Base-by-base conservation (phyloP, 2,113 vertebrate genomes). In the Echinops telfairi region DNA sequence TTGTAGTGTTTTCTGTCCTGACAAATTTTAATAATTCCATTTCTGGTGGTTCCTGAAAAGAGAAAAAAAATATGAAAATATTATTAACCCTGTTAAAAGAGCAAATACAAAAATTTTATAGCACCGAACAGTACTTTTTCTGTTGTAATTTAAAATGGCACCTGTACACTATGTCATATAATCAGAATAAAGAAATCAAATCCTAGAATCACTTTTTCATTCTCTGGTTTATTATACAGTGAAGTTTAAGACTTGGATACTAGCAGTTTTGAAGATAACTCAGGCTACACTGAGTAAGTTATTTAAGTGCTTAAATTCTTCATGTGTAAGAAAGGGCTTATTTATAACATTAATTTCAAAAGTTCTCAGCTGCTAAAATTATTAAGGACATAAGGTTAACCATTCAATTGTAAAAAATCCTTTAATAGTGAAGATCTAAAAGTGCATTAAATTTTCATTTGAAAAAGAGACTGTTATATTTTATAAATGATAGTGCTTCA, bases 1-100 rank as follows among this genome's bases (percentile, higher is more conserved):
- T 98, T 29, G 98, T 95, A 86, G 98, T 98, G 57, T 97, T 97
- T 94, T 99, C 99, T 15, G 99, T 97, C 88, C 98, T 99, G 96
- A 97, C 97, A 97, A 99, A 99, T 97, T 99, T 99, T 43, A 99
- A 97, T 36, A 99, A 98, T 95, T 98, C 98, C 93, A 98, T 99
- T 97, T 99, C 99, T 96, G 99, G 98, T 90, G 98, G 98, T 66
- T 99, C 99, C 99, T 99, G 96, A 93, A 95, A 93, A 96, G 96
- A 78, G 76, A 95, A 91, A 95, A 91, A 79, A 40, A 43, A 29
- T 25, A 84, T 7, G 25, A 90, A 25, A 78, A 86, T 78, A 62
- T 75, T 4, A 70, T 0, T 82, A 53, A 3, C 36, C 83, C 89
- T 90, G 1, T 86, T 89, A 53, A 88, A 15, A 78, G 83, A 77